Evolutionary conservation across 2,888 invertebrate species (phyloP).

Genomic region (Troides helena): DNA sequence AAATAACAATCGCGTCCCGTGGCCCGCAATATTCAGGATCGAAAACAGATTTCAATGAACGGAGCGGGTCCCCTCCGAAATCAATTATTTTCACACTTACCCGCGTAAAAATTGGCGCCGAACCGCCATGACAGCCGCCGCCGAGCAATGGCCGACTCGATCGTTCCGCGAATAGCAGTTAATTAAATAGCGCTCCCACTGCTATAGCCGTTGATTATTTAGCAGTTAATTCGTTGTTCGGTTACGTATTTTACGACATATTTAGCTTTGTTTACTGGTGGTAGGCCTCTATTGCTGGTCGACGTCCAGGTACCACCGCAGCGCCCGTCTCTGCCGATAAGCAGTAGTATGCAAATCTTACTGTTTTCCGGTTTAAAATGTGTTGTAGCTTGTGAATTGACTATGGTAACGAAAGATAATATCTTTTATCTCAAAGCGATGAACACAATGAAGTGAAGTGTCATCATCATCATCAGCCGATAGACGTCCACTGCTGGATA

Average conservation of each 20-base stretch:
- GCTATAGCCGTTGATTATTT: constrained; percentile 34
- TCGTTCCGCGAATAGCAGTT: constrained; percentile 47
- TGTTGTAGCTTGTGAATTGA: too few species aligned
- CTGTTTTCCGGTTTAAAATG: too few species aligned
- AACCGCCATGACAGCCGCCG: constrained; percentile 41
- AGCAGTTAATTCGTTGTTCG: constrained; percentile 30
- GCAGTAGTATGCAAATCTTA: too few species aligned
- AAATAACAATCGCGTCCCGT: constrained; percentile 11
- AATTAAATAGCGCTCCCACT: constrained; percentile 45
- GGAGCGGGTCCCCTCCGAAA: constrained; percentile 47
- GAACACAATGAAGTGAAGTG: too few species aligned
- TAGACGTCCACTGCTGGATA: too few species aligned
- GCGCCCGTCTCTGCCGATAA: too few species aligned
- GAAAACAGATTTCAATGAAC: constrained; percentile 43
- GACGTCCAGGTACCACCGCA: too few species aligned
- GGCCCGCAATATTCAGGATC: constrained; percentile 25
- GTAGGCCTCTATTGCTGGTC: background rate
- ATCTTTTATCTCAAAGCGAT: too few species aligned
- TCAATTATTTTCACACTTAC: constrained; percentile 73
- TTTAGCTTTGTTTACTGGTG: background rate
- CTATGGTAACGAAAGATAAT: too few species aligned
- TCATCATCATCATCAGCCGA: too few species aligned
- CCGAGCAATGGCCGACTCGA: constrained; percentile 39
- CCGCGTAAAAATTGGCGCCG: constrained; percentile 63
- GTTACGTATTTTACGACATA: constrained; percentile 22